Evolutionary conservation across 2,797 vertebrate species (phyloP), one percentile per base, ranked within the genome.

Genomic region (Pseudotriccus pelzelni): DNA sequence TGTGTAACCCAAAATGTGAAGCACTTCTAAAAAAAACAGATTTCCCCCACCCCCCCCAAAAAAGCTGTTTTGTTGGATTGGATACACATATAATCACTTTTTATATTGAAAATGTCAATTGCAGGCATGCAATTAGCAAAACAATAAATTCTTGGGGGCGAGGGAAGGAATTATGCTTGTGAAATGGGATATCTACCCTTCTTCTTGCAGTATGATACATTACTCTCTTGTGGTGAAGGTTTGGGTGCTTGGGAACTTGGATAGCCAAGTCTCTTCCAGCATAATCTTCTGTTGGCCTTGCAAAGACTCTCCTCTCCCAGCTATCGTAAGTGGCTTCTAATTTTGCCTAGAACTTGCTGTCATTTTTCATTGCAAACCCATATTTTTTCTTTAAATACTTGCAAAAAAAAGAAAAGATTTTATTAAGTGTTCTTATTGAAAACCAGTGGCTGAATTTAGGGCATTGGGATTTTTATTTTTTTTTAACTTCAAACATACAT

Each of bases 61-160:
- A 69, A 86, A 89, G 16, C 9, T 69, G 84, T 63, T 68, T 70
- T 64, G 14, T 52, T 81, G 22, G 27, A 62, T 56, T 70, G 25
- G 34, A 37, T 87, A 46, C 50, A 93, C 27, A 76, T 39, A 79
- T 60, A 92, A 95, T 93, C 82, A 96, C 50, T 92, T 96, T 84
- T 34, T 90, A 87, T 84, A 79, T 69, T 94, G 90, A 95, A 95
- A 90, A 92, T 92, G 32, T 86, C 81, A 92, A 84, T 87, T 95
- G 89, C 66, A 90, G 66, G 59, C 67, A 78, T 52, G 22, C 18
- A 53, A 50, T 80, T 67, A 83, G 20, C 5, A 32, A 90, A 80
- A 30, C 2, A 68, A 96, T 85, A 91, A 76, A 95, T 60, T 83
- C 17, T 43, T 80, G 43, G 22, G 24, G 12, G 23, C 0, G 6